Evolutionary conservation across 1,140 invertebrate species (phyloP).

Genomic region (Pantala flavescens): DNA sequence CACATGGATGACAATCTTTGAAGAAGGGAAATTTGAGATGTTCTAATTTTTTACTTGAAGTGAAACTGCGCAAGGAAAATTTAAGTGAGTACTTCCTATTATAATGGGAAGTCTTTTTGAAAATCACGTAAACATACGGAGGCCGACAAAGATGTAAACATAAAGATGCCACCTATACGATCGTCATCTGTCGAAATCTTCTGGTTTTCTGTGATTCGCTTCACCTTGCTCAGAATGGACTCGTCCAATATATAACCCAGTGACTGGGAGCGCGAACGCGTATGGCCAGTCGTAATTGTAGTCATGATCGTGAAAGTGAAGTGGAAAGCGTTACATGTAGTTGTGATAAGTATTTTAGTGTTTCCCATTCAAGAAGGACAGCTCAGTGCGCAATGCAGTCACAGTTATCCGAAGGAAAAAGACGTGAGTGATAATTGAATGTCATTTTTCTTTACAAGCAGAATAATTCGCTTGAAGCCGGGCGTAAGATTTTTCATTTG

Average conservation of each 20-base stretch:
- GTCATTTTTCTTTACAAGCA: no score
- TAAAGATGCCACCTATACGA: not conserved
- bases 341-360: not conserved
- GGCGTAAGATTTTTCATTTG: no score
- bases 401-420: not conserved
- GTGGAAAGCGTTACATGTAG: not conserved
- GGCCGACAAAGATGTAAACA: no score
- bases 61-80: no score
- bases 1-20: no score
- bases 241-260: not conserved
- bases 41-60: no score
- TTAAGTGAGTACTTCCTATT: no score
- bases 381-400: not conserved
- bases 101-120: no score
- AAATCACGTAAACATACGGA: no score
- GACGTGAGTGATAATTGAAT: not conserved
- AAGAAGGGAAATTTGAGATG: no score
- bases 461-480: no score
- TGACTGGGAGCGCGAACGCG: not conserved
- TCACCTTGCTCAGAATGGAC: not conserved
- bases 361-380: not conserved
- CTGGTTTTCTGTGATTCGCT: not conserved
- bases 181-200: not conserved
- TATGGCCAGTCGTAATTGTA: not conserved
- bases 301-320: conserved; percentile 9